These are phyloP conservation scores for Hoplodrina ambigua DNA, from an alignment of 2,888 invertebrate species.

Conservation along the genomic window DNA sequence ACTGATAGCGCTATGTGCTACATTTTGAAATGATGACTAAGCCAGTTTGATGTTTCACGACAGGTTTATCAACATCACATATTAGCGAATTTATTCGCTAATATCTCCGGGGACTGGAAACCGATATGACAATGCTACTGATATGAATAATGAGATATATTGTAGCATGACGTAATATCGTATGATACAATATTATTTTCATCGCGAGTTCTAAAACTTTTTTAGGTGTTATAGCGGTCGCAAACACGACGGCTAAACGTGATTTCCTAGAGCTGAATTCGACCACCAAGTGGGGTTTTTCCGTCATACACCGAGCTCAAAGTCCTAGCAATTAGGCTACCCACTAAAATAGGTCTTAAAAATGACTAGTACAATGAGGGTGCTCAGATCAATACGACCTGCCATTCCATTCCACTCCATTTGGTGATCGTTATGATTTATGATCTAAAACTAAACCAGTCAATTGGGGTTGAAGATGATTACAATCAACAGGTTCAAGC, in stretches of 20 bases:
- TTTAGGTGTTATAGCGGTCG: neutral
- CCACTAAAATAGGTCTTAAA: too few relatives aligned
- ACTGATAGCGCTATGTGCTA: conserved; percentile 21
- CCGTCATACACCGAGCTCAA: neutral
- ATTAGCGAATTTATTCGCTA: conserved; percentile 30
- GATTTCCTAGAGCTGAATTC: neutral
- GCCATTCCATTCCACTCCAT: neutral
- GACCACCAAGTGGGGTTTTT: neutral
- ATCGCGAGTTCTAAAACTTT: neutral
- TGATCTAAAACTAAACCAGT: neutral
- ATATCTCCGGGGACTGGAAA: conserved; percentile 37
- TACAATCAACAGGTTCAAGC: conserved; percentile 26
- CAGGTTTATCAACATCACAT: conserved; percentile 31
- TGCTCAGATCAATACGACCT: neutral
- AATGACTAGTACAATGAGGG: neutral
- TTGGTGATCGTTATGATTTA: neutral
- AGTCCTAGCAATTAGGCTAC: neutral
- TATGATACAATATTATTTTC: conserved; percentile 28
- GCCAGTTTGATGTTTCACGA: conserved; percentile 32
- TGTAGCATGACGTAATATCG: conserved; percentile 16
- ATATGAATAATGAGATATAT: conserved; percentile 45
- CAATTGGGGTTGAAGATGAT: conserved; percentile 3
- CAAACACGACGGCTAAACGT: neutral
- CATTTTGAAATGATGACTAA: conserved; percentile 32
- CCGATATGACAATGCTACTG: conserved; percentile 43